These are phyloP conservation scores for Lasioglossum marginatum DNA, from an alignment of 2,888 invertebrate species.

Conservation along the genomic window DNA sequence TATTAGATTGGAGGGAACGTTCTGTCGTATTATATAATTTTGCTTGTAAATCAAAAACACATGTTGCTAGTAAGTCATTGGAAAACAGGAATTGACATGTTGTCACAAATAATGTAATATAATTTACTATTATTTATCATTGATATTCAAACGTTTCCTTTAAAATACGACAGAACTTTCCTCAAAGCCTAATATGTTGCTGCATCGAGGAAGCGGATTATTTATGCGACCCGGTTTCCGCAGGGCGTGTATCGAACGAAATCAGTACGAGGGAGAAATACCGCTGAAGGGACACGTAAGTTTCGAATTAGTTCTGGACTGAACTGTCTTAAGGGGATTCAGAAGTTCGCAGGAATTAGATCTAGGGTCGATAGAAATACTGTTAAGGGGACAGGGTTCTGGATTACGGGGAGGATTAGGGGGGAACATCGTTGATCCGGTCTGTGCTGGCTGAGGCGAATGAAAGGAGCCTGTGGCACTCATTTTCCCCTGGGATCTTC, in stretches of 20 bases:
- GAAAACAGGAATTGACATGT: too few relatives aligned
- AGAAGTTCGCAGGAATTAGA: slow-evolving; percentile 11
- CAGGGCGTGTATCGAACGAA: background rate
- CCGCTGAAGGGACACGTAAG: background rate
- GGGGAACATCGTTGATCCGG: background rate
- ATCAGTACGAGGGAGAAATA: background rate
- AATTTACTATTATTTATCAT: too few relatives aligned
- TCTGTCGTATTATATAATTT: too few relatives aligned
- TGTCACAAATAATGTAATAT: too few relatives aligned
- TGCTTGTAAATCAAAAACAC: too few relatives aligned
- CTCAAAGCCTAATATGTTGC: background rate
- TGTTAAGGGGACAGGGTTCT: slow-evolving; percentile 6
- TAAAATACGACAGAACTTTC: too few relatives aligned
- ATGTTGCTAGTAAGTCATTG: too few relatives aligned
- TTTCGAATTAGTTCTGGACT: slow-evolving; percentile 13
- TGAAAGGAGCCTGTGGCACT: background rate
- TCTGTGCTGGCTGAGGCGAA: background rate
- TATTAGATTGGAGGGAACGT: too few relatives aligned
- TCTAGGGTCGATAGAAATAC: slow-evolving; percentile 3
- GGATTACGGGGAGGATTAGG: background rate
- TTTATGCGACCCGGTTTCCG: background rate
- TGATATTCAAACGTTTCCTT: too few relatives aligned
- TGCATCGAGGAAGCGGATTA: background rate
- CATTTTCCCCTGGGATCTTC: background rate
- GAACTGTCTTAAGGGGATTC: slow-evolving; percentile 7